These are phyloP conservation scores for Luperina nickerlii DNA, from an alignment of 2,888 invertebrate genomes.

Conservation along the genomic window DNA sequence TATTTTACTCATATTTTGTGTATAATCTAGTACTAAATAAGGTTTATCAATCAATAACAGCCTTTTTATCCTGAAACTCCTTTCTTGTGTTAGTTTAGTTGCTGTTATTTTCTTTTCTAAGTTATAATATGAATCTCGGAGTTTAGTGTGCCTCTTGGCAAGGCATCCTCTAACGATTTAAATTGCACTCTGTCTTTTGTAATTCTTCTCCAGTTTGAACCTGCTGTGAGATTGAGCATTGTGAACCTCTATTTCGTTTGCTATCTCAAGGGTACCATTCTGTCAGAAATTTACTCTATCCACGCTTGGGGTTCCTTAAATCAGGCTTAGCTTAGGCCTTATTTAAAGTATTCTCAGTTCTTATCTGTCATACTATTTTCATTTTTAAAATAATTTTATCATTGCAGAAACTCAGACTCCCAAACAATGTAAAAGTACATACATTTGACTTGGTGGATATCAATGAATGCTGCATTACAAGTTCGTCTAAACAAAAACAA, in stretches of 20 bases:
- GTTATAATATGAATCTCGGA: neutral
- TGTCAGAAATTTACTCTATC: neutral
- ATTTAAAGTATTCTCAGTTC: neutral
- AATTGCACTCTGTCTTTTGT: neutral
- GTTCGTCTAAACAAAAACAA: slow-evolving; percentile 46
- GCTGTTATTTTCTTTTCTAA: neutral
- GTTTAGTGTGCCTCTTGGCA: neutral
- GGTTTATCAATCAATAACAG: neutral
- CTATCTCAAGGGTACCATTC: neutral
- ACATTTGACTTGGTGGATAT: slow-evolving; percentile 83
- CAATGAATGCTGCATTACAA: slow-evolving; percentile 82
- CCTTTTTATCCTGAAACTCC: neutral
- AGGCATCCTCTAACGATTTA: neutral
- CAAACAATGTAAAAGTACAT: slow-evolving; percentile 71
- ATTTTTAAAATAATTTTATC: neutral
- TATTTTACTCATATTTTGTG: neutral
- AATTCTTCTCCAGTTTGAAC: neutral
- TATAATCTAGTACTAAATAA: neutral
- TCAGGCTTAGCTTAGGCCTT: neutral
- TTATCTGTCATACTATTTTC: neutral
- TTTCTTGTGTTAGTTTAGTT: neutral
- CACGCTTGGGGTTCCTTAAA: neutral
- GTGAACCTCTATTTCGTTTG: neutral
- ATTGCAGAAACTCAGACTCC: slow-evolving; percentile 79
- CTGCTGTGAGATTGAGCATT: neutral